These are phyloP conservation scores for Drosophila kuntzei DNA, from an alignment of 2,888 invertebrate genomes.

Conservation along the genomic window DNA sequence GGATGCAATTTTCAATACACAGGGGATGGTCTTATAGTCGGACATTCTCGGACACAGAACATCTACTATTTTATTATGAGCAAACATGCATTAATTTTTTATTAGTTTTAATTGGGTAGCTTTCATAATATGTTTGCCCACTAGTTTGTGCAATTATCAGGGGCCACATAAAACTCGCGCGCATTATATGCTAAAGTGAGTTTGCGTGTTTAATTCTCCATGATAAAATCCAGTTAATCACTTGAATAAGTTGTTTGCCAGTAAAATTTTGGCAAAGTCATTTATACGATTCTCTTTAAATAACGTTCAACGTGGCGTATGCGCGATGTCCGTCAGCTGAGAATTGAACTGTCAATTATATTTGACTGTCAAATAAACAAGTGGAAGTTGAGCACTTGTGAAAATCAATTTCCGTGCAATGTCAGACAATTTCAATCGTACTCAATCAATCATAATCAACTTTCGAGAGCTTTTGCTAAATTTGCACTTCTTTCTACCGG, in stretches of 20 bases:
- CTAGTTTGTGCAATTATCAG: slow-evolving; percentile 32
- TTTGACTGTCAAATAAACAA: slow-evolving; percentile 58
- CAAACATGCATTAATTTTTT: slow-evolving; percentile 47
- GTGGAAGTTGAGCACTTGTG: slow-evolving; percentile 41
- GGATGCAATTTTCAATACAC: background rate
- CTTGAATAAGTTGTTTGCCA: slow-evolving; percentile 23
- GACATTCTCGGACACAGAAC: background rate
- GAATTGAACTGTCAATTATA: slow-evolving; percentile 13
- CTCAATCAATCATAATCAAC: slow-evolving; percentile 77
- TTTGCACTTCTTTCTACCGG: slow-evolving; percentile 33
- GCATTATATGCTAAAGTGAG: slow-evolving; percentile 9
- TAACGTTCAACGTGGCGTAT: slow-evolving; percentile 41
- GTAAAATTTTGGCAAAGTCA: slow-evolving; percentile 22
- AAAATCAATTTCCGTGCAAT: slow-evolving; percentile 63
- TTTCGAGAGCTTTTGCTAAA: slow-evolving; percentile 57
- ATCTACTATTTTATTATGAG: slow-evolving; percentile 40
- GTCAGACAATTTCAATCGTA: slow-evolving; percentile 57
- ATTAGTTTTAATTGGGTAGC: slow-evolving; percentile 60
- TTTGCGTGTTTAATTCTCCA: background rate
- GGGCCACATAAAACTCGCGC: slow-evolving; percentile 41
- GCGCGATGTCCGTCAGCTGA: slow-evolving; percentile 32
- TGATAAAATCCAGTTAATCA: slow-evolving; percentile 32
- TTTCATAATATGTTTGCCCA: slow-evolving; percentile 36
- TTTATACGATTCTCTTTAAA: slow-evolving; percentile 42
- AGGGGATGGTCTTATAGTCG: background rate